Base-by-base conservation (phyloP, 2,888 invertebrate genomes). In the Nomada ruficornis region DNA sequence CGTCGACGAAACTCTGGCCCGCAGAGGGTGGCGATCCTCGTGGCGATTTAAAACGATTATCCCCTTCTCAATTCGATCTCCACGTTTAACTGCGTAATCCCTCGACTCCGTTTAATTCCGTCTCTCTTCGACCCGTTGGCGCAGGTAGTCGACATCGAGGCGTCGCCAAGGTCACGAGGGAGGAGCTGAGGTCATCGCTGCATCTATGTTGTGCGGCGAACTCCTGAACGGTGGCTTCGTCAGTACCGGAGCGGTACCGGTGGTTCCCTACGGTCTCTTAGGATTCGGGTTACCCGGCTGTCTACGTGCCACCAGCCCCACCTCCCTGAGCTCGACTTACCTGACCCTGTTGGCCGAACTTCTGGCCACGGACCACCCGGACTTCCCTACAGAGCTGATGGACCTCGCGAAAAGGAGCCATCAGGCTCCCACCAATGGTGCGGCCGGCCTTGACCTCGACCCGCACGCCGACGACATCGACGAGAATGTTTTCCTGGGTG, bases 141-240 rank as follows among this genome's bases (percentile, higher is more conserved):
- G 55, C 82, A 89, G 91, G 76, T 87, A 86, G 80, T 59, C 72
- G 82, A 79, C 70, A 84, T 77, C 75, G 85, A 85, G 83, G 84
- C 75, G 87, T 83, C 81, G 84, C 83, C 87, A 88, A 87, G 88
- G 88, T 89, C 87, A 90, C 88, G 88, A 87, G 84, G 89, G 88
- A 84, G 88, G 87, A 89, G 84, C 86, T 85, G 89, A 90, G 84
- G 86, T 85, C 86, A 90, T 89, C 86, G 89, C 84, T 90, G 90
- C 90, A 92, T 93, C 92, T 94, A 94, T 94, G 94, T 94, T 94
- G 94, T 94, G 94, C 94, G 94, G 94, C 81, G 94, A 94, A 92
- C 92, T 94, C 84, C 90, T 94, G 90, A 94, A 93, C 93, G 94
- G 94, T 89, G 93, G 93, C 88, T 92, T 94, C 89, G 94, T 93